Base-by-base conservation (phyloP, 2,113 vertebrate species). In the Montifringilla adamsi region DNA sequence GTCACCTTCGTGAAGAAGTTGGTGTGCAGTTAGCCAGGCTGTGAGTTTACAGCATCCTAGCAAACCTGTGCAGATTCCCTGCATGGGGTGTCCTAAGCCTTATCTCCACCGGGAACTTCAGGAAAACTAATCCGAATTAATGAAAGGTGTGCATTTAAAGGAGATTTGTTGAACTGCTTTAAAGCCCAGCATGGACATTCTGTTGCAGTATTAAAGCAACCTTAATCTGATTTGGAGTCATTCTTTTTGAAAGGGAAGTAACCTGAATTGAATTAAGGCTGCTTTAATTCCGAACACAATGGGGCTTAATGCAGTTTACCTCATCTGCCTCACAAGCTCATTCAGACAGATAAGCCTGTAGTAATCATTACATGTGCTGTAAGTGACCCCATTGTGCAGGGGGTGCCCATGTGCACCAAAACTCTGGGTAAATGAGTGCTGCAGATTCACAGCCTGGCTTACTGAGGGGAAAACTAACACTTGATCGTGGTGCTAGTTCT, bases 111-210 rank as follows among this genome's bases (percentile, higher is more conserved):
- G 5, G 69, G 53, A 41, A 72, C 73, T 60, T 87, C 62, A 89
- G 62, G 74, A 94, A 73, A 89, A 37, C 31, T 58, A 84, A 85
- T 94, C n/a, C 0, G 2, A 95, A 94, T 95, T 76, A 64, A 93
- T 62, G 93, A 95, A 95, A 96, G 91, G 87, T 96, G 93, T 94
- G 74, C 70, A 76, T 93, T 89, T 60, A 94, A 94, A 93, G 94
- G 62, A 95, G 95, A 97, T 97, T 83, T 97, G 94, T 96, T 96
- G 93, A 93, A 95, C 91, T 95, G 95, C 63, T 87, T 96, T 96
- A 89, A 95, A 97, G 94, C 93, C 95, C 94, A 96, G 87, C 96
- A 97, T 96, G 95, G 94, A 96, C 95, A 97, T 97, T 96, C 91
- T 97, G 94, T 96, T 96, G 91, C 95, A 97, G 96, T 33, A 82